Evolutionary conservation across 1,140 invertebrate genomes (phyloP), one percentile per base, ranked within the genome.

Genomic region (Microplitis demolitor): DNA sequence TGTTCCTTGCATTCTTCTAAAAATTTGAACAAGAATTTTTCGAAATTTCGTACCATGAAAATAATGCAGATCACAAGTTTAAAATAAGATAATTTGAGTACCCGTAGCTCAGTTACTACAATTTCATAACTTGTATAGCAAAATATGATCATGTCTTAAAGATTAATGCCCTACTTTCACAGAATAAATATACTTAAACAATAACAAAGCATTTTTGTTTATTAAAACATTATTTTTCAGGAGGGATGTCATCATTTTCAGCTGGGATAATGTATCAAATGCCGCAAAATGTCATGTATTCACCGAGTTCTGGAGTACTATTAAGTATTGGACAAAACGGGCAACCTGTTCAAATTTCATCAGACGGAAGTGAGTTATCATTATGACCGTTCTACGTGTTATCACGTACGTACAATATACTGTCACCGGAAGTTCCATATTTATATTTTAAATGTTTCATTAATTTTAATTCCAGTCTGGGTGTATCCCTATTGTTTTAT

Each of bases 191-290:
- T 6, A 56, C 4, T 24, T 13, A 56, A 58, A 58, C 4, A 58
- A 58, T n/a, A 16, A 11, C 5, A 37, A 63, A 35, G 11, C 6
- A 66, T 63, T 24, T 69, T 74, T 69, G 11, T 37, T 37, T 73
- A 66, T 16, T 67, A 63, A 53, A 37, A 24, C 24, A 24, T 24
- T 24, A 24, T 24, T 60, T 78, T 78, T 53, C 70, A 79, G 78
- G 74, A 72, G 77, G 77, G 75, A 73, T 79, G 71, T 66, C 76
- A 72, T 79, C 75, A 33, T 81, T 82, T 74, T 84, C 77, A 45
- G 69, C 78, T 76, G 85, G 85, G 64, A 84, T 86, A 74, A 86
- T 86, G 83, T 86, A 86, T 68, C 85, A 85, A 75, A 85, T 85
- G 83, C 84, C 85, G 6, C 84, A 86, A 72, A 86, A 79, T 66